Evolutionary conservation across 2,113 vertebrate species (phyloP), one percentile per base, ranked within the genome.

Genomic region (Uria aalge): DNA sequence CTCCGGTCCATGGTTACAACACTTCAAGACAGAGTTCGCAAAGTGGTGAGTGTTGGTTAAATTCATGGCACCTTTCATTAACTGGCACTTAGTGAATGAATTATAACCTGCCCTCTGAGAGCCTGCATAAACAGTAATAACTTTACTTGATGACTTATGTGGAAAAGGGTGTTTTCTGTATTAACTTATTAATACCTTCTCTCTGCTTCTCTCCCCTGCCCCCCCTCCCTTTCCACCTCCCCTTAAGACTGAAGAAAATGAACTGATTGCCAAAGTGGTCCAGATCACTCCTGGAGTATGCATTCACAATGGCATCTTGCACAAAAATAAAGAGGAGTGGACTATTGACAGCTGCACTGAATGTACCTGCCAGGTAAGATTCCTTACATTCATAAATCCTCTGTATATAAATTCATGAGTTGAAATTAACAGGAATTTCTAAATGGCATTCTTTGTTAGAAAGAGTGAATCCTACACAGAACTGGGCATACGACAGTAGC

Each of bases 271-370:
- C 71, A 97, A 79, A 60, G 94, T 98, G 59, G 97, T 99, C 26
- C 96, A 98, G 67, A 97, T 97, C 72, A 98, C 97, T 68, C 98
- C 96, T 5, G 98, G 98, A 26, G 97, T 98, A 1, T 99, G 99
- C 97, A 95, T 99, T 81, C 99, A 99, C 97, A 99, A 99, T 6
- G 98, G 99, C 29, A 97, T 99, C 8, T 83, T 97, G 91, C 98
- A 99, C 97, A 98, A 98, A 63, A 98, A 99, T 77, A 98, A 98
- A 15, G 99, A 98, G 3, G 99, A 99, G 66, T 99, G 99, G 99
- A 99, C 99, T 3, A 99, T 99, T 71, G 99, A 99, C 40, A 98
- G 98, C 97, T 99, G 99, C 96, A 99, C 99, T 0, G 99, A 99
- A 96, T 99, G 99, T 95, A 99, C 98, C 91, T 99, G 99, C 94